Conservation (phyloP, 2,113 vertebrate species). For the Zingel zingel region DNA sequence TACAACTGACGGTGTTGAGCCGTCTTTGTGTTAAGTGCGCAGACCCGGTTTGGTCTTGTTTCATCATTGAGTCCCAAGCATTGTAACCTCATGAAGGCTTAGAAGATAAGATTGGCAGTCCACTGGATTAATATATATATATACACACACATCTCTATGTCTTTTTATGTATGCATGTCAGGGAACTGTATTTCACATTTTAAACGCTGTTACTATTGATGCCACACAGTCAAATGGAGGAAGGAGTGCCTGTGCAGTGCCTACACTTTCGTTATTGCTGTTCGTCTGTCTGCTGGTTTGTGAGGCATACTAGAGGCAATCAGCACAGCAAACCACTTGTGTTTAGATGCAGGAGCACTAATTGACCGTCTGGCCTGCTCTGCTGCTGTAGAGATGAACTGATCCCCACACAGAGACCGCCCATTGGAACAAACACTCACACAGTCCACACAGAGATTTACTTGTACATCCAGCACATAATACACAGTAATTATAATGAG, state of each 20-base stretch:
- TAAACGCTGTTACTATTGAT: conserved; percentile 44
- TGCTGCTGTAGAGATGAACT: conserved; percentile 55
- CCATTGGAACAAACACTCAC: conserved; percentile 30
- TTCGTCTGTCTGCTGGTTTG: conserved; percentile 40
- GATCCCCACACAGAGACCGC: conserved; percentile 45
- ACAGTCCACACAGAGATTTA: conserved; percentile 12
- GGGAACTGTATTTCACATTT: conserved; percentile 10
- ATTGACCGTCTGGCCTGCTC: conserved; percentile 64
- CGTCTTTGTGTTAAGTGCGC: neutral
- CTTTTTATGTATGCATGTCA: neutral
- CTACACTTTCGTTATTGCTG: conserved; percentile 66
- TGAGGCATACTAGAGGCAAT: conserved; percentile 70
- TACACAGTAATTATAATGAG: neutral
- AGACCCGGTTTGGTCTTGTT: neutral
- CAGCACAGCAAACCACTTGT: conserved; percentile 65
- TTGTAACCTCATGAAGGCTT: neutral
- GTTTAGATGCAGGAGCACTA: conserved; percentile 62
- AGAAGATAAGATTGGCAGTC: too few species aligned
- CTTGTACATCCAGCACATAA: neutral
- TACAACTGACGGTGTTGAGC: neutral
- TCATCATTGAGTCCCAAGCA: neutral
- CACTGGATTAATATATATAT: too few species aligned
- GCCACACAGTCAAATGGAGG: conserved; percentile 36
- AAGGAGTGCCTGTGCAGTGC: conserved; percentile 48
- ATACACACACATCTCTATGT: too few species aligned